Evolutionary conservation across 2,797 vertebrate species (phyloP), one percentile per base, ranked within the genome.

Genomic region (Poecile montanus): DNA sequence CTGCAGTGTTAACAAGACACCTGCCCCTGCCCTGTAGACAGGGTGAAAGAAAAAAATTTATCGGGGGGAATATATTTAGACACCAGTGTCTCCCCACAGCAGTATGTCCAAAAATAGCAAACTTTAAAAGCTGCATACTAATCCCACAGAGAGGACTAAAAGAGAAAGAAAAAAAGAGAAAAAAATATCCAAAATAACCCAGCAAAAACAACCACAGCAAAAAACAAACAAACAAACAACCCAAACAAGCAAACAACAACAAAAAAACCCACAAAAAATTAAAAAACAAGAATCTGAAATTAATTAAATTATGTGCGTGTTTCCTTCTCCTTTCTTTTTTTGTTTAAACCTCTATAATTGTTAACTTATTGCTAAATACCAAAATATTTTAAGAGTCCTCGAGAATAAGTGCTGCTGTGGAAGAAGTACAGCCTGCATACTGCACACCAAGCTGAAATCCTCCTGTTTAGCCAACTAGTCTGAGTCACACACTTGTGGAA

Each of bases 21-120:
- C 14, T 0, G 0, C 11, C 36, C 21, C 36, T 3, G 1, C 17
- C 23, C 18, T 1, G 0, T n/a, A 51, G 23, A 47, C 27, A 57
- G 30, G 12, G 18, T 42, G 34, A 13, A 62, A 81, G 38, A 40
- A 87, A 81, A 81, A 84, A 84, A 60, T 79, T 73, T 57, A 47
- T 60, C 0, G 0, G 2, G 22, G 10, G 50, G 30, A 71, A 68
- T 58, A 83, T 83, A 85, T 88, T 73, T 84, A 84, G 63, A 71
- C 47, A 57, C 16, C 9, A 76, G 14, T 10, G 13, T 85, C 16
- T 76, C 61, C 61, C 60, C 54, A 83, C 32, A 89, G 50, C 38
- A 89, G 11, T 44, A 66, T 8, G 9, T 40, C 51, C 45, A 53
- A 81, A 93, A 92, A 45, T 36, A 93, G 50, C 25, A 81, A 85